Evolutionary conservation across 1,140 invertebrate genomes (phyloP).

Genomic region (Octopus bimaculoides): DNA sequence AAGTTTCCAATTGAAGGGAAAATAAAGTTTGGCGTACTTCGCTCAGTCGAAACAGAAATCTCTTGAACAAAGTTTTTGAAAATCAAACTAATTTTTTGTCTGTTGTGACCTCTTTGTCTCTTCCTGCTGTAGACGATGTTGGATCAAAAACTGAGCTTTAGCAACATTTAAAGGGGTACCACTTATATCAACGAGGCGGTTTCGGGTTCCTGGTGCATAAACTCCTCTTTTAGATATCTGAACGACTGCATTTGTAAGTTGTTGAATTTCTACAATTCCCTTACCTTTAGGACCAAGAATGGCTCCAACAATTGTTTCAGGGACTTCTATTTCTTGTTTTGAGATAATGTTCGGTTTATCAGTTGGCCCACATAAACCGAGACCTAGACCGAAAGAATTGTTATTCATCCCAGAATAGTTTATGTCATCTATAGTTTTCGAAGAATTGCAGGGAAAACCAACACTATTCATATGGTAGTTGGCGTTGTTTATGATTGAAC

Average conservation of each 20-base stretch:
- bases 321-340: constrained; percentile 86
- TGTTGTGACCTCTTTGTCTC: constrained; percentile 80
- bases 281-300: constrained; percentile 94
- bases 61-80: no score
- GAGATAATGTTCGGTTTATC: constrained; percentile 63
- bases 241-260: constrained; percentile 92
- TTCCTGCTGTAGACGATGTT: constrained; percentile 92
- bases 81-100: constrained; percentile 19
- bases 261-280: constrained; percentile 94
- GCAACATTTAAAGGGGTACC: constrained; percentile 82
- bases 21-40: no score
- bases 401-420: constrained; percentile 64
- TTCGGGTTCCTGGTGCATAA: constrained; percentile 92
- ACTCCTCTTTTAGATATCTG: constrained; percentile 98
- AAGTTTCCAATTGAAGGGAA: no score
- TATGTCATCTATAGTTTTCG: constrained; percentile 28
- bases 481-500: constrained; percentile 38
- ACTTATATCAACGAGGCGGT: constrained; percentile 93
- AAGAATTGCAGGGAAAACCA: constrained; percentile 26
- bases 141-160: constrained; percentile 90
- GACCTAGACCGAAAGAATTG: constrained; percentile 76
- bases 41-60: no score
- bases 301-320: constrained; percentile 89
- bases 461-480: constrained; percentile 31
- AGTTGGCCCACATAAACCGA: constrained; percentile 57